Base-by-base conservation (phyloP, 2,888 invertebrate species). In the Cryptus viduatorius region DNA sequence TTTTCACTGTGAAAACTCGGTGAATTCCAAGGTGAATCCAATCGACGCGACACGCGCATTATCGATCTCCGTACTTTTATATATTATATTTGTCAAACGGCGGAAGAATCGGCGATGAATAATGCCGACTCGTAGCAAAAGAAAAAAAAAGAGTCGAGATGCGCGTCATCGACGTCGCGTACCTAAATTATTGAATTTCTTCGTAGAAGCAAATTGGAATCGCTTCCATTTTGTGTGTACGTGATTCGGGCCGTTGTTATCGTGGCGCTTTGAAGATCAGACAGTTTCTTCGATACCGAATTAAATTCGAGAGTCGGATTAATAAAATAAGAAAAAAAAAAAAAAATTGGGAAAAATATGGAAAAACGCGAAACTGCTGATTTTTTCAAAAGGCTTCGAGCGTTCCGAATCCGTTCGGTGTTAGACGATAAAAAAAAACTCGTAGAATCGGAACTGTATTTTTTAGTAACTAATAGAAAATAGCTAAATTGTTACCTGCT, bases 401-500 rank as follows among this genome's bases (percentile, higher is more conserved):
- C 71, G 75, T 81, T 69, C 59, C 82, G 79, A 83, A 37, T 78
- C 65, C 73, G 65, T 83, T 86, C 59, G 79, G 72, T 86, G 83
- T 85, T 83, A 81, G 72, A 82, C 29, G 69, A 84, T 82, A 50
- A 78, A 44, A 78, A 79, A 84, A 75, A 87, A 89, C 78, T 88
- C 85, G 88, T 90, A 89, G 88, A 89, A 89, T 86, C 91, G 90
- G 37, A 37, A 89, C 87, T 91, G 92, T 93, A 90, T 91, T 92
- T 92, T 91, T 90, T 92, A 91, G 91, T 86, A 86, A 85, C 81
- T 78, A 84, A 83, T 91, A 88, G 86, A 87, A 84, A 8, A 56
- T 90, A 89, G 90, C 86, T 82, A 85, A 89, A 90, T 92, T 92
- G 91, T 92, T 93, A 92, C 89, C 89, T 90, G 90, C 90, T 91